Conservation (phyloP, 1,140 invertebrate genomes). For the Augochlora pura region DNA sequence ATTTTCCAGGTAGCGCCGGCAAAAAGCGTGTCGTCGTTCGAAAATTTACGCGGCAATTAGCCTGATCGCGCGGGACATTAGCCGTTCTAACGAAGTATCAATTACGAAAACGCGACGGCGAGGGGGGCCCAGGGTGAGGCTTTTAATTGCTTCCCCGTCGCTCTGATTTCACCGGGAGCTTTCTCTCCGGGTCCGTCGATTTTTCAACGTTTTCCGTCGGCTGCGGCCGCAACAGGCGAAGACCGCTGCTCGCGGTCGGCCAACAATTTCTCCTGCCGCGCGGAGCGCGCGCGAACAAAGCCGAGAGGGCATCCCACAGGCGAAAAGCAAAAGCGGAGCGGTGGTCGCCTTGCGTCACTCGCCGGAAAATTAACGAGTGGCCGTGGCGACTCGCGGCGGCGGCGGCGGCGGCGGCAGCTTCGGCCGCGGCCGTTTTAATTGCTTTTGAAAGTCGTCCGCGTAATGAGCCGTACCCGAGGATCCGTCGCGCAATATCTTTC, state of each 20-base stretch:
- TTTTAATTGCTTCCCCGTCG: conserved; percentile 17
- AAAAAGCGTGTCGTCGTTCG: neutral
- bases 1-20: neutral
- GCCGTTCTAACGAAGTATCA: neutral
- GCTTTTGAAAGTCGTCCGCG: conserved; percentile 58
- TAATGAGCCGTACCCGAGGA: conserved; percentile 48
- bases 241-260: neutral
- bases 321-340: neutral
- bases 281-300: neutral
- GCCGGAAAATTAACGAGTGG: conserved; percentile 1
- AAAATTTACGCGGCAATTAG: neutral
- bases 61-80: neutral
- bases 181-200: neutral
- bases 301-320: neutral
- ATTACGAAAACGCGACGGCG: neutral
- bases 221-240: too few relatives aligned
- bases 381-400: neutral
- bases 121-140: neutral
- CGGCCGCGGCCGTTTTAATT: conserved; percentile 55
- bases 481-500: conserved; percentile 52
- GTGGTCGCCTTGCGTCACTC: neutral
- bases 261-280: neutral
- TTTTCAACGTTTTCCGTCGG: neutral
- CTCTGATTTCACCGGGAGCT: conserved; percentile 13
- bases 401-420: conserved; percentile 2